Conservation (phyloP, 2,888 invertebrate species). For the Oscheius myriophilus region DNA sequence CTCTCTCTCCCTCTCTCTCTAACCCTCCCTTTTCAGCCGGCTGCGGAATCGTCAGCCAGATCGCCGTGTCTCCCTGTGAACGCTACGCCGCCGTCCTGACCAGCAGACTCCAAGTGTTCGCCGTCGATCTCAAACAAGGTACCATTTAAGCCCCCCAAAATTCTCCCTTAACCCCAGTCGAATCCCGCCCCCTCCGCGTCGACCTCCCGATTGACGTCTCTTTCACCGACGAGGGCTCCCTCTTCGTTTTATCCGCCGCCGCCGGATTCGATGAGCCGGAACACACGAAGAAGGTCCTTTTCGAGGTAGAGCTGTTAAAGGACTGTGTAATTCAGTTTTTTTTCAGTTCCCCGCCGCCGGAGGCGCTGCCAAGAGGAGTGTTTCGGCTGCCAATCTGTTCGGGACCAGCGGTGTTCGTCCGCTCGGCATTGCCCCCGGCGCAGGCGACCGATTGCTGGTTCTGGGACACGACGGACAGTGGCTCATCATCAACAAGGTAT, state of each 20-base stretch:
- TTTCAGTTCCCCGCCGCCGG: slow-evolving; percentile 23
- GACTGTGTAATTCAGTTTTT: background rate
- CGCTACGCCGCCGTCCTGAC: slow-evolving; percentile 37
- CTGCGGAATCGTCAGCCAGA: slow-evolving; percentile 40
- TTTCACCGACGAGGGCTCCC: slow-evolving; percentile 21
- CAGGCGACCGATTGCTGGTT: slow-evolving; percentile 30
- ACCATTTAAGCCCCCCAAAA: too few species aligned
- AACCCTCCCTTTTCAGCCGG: slow-evolving; percentile 32
- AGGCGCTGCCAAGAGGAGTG: slow-evolving; percentile 17
- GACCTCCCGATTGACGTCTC: slow-evolving; percentile 45
- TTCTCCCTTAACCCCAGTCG: slow-evolving; percentile 10
- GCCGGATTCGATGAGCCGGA: slow-evolving; percentile 29
- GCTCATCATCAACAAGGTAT: slow-evolving; percentile 42
- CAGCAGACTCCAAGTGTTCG: slow-evolving; percentile 42
- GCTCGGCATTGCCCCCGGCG: slow-evolving; percentile 11
- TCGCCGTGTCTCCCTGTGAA: slow-evolving; percentile 29
- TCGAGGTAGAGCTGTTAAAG: slow-evolving; percentile 33
- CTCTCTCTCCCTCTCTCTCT: background rate
- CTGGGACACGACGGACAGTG: slow-evolving; percentile 39
- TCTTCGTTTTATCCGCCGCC: slow-evolving; percentile 31
- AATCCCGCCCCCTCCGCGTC: slow-evolving; percentile 38
- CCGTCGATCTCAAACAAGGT: slow-evolving; percentile 32
- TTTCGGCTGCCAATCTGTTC: slow-evolving; percentile 14
- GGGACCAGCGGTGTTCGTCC: slow-evolving; percentile 12
- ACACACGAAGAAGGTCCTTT: slow-evolving; percentile 39